Conservation (phyloP, 2,113 vertebrate genomes). For the Labrus mixtus region DNA sequence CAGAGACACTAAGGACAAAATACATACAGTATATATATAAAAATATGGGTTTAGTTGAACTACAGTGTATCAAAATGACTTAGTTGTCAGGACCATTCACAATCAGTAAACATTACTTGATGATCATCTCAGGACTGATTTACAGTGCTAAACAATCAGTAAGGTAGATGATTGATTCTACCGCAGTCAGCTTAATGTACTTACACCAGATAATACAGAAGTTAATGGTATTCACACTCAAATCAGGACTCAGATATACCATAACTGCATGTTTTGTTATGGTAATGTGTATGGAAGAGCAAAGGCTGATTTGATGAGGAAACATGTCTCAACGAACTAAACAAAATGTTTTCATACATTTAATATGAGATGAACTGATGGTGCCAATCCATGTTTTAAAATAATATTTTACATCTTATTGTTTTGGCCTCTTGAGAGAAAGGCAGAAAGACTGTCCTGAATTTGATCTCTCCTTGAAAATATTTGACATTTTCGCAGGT, state of each 20-base stretch:
- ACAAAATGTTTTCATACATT: constrained; percentile 24
- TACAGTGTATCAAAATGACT: constrained; percentile 83
- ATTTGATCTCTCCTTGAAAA: constrained; percentile 28
- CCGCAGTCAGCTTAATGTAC: constrained; percentile 47
- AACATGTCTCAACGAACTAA: constrained; percentile 17
- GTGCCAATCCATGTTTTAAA: constrained; percentile 52
- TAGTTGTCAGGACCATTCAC: constrained; percentile 65
- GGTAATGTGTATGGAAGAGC: constrained; percentile 31
- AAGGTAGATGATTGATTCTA: constrained; percentile 42
- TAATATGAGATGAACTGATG: constrained; percentile 50
- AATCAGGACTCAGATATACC: constrained; percentile 9
- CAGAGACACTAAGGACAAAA: constrained; percentile 69
- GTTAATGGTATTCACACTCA: constrained; percentile 29
- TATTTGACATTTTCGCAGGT: constrained; percentile 25
- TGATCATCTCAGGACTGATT: constrained; percentile 43
- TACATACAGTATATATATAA: constrained; percentile 68
- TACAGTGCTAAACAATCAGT: constrained; percentile 60
- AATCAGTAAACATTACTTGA: constrained; percentile 57
- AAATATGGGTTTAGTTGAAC: constrained; percentile 78
- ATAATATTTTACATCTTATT: constrained; percentile 67
- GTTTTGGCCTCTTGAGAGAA: constrained; percentile 40
- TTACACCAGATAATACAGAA: constrained; percentile 17
- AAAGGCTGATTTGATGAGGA: constrained; percentile 9
- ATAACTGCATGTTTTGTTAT: constrained; percentile 13
- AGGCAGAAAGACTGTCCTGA: constrained; percentile 7